These are phyloP conservation scores for Dolichotis patagonum DNA, from an alignment of 2,113 vertebrate species.

Conservation along the genomic window DNA sequence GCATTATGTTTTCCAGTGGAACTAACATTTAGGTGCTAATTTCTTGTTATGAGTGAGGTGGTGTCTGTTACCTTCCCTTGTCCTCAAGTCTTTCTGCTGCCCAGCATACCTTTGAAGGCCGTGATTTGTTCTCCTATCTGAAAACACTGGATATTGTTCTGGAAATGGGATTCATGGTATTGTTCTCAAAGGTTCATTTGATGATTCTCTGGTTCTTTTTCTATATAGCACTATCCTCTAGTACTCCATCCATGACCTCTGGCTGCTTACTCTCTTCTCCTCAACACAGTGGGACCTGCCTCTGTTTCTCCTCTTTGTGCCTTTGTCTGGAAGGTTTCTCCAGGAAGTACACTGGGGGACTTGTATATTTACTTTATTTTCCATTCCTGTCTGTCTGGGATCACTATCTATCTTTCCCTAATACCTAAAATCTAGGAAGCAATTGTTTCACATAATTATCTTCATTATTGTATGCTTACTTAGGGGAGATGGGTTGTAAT, in stretches of 20 bases:
- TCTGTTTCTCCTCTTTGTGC: not conserved
- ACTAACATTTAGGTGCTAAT: not conserved
- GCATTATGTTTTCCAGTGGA: too few species aligned
- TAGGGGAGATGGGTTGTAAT: too few species aligned
- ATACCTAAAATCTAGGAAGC: not conserved
- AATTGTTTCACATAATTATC: not conserved
- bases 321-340: not conserved
- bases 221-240: not conserved
- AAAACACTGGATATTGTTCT: not conserved
- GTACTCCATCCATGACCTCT: not conserved
- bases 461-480: not conserved
- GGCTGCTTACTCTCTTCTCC: not conserved
- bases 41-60: not conserved
- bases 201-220: not conserved
- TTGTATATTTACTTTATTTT: not conserved
- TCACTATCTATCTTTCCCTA: not conserved
- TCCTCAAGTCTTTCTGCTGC: not conserved
- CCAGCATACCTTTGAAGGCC: not conserved
- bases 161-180: not conserved
- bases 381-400: not conserved
- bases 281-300: not conserved
- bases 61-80: not conserved
- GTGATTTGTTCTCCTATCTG: not conserved
- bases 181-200: not conserved
- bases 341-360: not conserved